phyloP scores from a whole-genome alignment of 2,888 invertebrate genomes.

The Pemphredon lugubris region DNA sequence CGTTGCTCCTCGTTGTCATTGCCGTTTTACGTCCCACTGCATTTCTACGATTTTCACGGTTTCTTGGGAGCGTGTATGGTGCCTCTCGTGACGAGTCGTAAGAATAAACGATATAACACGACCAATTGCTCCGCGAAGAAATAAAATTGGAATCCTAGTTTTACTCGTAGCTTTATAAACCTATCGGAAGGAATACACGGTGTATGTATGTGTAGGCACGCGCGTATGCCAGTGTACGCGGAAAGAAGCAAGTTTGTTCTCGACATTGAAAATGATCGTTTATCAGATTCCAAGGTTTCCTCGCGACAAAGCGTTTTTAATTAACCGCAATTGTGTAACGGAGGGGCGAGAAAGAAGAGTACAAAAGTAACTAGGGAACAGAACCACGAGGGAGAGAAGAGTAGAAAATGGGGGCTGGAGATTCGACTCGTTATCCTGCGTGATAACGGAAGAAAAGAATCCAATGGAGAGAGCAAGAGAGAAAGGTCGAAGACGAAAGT shows the following conservation, averaged over 20 bases:
- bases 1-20: slow-evolving; percentile 39
- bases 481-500: slow-evolving; percentile 38
- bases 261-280: slow-evolving; percentile 7
- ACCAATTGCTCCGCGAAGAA: slow-evolving; percentile 16
- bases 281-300: slow-evolving; percentile 35
- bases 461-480: slow-evolving; percentile 21
- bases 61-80: slow-evolving; percentile 15
- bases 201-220: too few relatives aligned
- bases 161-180: slow-evolving; percentile 3
- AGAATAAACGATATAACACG: slow-evolving; percentile 9
- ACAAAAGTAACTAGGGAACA: neutral
- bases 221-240: neutral
- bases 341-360: neutral
- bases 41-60: slow-evolving; percentile 40
- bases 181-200: slow-evolving; percentile 26
- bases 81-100: neutral
- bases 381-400: slow-evolving; percentile 29
- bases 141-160: slow-evolving; percentile 12
- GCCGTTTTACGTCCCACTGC: slow-evolving; percentile 28
- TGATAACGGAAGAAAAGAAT: slow-evolving; percentile 53
- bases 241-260: neutral
- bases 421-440: slow-evolving; percentile 67
- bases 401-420: slow-evolving; percentile 41
- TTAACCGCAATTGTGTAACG: slow-evolving; percentile 28
- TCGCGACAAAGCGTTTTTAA: slow-evolving; percentile 47